These are phyloP conservation scores for Tetragonisca angustula DNA, from an alignment of 2,888 invertebrate species.

Conservation along the genomic window DNA sequence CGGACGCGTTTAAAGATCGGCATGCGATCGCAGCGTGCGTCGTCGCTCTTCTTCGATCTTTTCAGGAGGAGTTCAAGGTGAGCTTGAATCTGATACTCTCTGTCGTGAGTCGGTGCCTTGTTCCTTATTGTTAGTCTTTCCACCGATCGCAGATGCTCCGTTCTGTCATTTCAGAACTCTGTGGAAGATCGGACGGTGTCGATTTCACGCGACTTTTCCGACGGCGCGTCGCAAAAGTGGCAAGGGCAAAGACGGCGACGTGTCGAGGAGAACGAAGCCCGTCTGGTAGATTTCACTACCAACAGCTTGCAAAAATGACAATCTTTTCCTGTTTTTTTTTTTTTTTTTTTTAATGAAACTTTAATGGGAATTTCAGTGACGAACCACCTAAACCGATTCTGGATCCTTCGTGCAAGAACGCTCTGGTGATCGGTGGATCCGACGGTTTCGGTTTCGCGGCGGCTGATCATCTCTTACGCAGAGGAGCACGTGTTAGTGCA, in stretches of 20 bases:
- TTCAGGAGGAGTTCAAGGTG: conserved; percentile 33
- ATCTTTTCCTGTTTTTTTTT: no score
- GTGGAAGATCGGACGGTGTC: conserved; percentile 7
- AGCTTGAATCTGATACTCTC: conserved; percentile 29
- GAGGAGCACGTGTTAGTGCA: conserved; percentile 77
- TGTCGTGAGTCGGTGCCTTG: neutral
- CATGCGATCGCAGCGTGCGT: conserved; percentile 41
- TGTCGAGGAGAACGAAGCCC: conserved; percentile 30
- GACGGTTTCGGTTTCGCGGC: conserved; percentile 85
- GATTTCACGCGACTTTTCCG: neutral
- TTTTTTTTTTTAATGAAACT: neutral
- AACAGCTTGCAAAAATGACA: neutral
- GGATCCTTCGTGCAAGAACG: conserved; percentile 55
- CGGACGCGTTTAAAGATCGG: neutral
- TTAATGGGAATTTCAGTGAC: conserved; percentile 3
- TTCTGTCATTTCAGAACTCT: conserved; percentile 5
- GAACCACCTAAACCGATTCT: conserved; percentile 24
- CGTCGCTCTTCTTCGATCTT: conserved; percentile 33
- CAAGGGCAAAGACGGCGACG: neutral
- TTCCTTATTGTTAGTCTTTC: neutral
- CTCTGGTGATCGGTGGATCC: conserved; percentile 85
- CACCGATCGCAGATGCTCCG: neutral
- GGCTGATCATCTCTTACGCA: conserved; percentile 84
- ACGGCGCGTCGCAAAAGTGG: conserved; percentile 9
- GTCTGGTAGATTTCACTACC: conserved; percentile 28